Evolutionary conservation across 2,888 invertebrate genomes (phyloP).

Genomic region (Sthenelais limicola): DNA sequence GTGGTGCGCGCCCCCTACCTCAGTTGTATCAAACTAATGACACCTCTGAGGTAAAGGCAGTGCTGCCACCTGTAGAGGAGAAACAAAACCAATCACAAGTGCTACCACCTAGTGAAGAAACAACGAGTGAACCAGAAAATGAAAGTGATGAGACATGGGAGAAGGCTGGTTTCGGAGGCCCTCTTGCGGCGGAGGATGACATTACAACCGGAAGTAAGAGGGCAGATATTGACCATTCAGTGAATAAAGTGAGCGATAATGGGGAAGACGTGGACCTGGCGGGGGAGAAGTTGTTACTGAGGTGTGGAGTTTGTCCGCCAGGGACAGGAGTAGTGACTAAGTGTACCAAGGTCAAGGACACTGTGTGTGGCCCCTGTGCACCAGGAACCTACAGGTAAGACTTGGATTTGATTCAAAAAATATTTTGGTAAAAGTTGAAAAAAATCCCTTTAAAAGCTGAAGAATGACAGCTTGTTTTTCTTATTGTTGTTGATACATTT

Average conservation of each 20-base stretch:
- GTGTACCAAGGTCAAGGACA: neutral
- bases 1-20: neutral
- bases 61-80: no score
- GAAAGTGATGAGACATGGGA: neutral
- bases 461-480: no score
- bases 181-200: neutral
- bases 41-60: no score
- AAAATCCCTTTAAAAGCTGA: no score
- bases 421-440: no score
- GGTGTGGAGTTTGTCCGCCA: slow-evolving; percentile 24
- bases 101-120: no score
- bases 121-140: no score
- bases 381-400: slow-evolving; percentile 15
- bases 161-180: slow-evolving; percentile 5
- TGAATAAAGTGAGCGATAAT: neutral
- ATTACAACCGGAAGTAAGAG: neutral
- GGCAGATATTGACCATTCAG: neutral
- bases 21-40: no score
- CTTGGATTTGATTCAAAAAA: no score
- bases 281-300: neutral
- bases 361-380: slow-evolving; percentile 1
- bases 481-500: no score
- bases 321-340: neutral
- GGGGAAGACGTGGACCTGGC: neutral
- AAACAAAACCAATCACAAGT: no score